Base-by-base conservation (phyloP, 2,113 vertebrate species). In the Serinus canaria region DNA sequence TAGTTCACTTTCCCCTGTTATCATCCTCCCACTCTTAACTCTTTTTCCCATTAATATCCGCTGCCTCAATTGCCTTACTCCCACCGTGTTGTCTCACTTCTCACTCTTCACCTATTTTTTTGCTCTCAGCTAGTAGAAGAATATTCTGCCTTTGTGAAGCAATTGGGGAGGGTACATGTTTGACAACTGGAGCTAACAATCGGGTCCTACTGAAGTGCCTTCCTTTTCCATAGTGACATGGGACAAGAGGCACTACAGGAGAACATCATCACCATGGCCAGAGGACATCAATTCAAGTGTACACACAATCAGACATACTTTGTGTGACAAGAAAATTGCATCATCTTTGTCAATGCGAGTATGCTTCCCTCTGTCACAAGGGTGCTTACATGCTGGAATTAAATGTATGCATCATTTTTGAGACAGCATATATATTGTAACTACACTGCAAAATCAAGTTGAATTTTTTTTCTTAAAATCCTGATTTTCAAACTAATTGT, bases 211-310 rank as follows among this genome's bases (percentile, higher is more conserved):
- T 60, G 72, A 82, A 77, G 89, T 60, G 78, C 49, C 37, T 83
- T 82, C 43, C 13, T 39, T 94, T 94, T 78, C 95, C 89, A 90
- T 64, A 92, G 94, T 55, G 92, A 97, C 69, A 3, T 11, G 22
- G 18, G 13, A 83, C 60, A 83, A 95, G 78, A 94, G 80, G 72
- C 56, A 49, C 80, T 60, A 39, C 39, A 82, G 66, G 31, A 91
- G 69, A 95, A 84, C 55, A 60, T 53, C 77, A 62, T 60, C n/a
- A 90, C 30, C 11, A n/a, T 7, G 19, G 78, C 74, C 60, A 62
- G 44, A 74, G 55, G 44, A 52, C 68, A 78, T 77, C 59, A 60
- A 47, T 87, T 83, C 85, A 85, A 49, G 62, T 23, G 67, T 55
- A 84, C 39, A 43, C 2, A 6, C 0, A 1, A 18, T 24, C 31